Evolutionary conservation across 1,140 invertebrate genomes (phyloP), one percentile per base, ranked within the genome.

Genomic region (Tetragonula clypearis): DNA sequence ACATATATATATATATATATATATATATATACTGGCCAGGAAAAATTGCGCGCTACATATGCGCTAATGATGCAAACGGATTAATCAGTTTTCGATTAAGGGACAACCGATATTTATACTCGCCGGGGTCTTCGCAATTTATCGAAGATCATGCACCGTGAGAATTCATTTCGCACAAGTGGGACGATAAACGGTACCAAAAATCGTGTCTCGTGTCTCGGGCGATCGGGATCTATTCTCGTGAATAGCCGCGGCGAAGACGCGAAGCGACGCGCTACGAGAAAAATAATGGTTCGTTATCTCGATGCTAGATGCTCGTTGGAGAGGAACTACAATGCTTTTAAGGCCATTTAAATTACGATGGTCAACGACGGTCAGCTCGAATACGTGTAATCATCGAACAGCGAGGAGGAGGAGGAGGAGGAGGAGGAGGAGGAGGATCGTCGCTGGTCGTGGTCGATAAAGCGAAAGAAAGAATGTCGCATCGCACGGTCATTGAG

Each of bases 401-500:
- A 1, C 8, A 14, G 53, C 26, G 35, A 49, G 41, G 8, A 49
- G 41, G 41, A 49, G 41, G 41, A 49, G 55, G 55, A 76, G n/a
- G n/a, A n/a, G n/a, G n/a, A n/a, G n/a, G n/a, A n/a, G n/a, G n/a
- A 41, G 41, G 41, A 49, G 41, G 41, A 49, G 55, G 55, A 76
- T 77, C 56, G 12, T 53, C 53, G 69, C 53, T 79, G 14, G 76
- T 79, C 53, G 55, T 56, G 78, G 66, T 79, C 78, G 68, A 79
- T 79, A 79, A 79, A 79, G 68, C 69, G 68, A 60, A 68, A 84
- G 68, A 60, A 68, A 84, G 69, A 71, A 65, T 73, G 76, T 79
- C 68, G 73, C 26, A 5, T 56, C 35, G n/a, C 41, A 49, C 49
- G 15, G 82, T 77, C 26, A 19, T 56, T 60, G n/a, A 58, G 56